phyloP scores from a whole-genome alignment of 2,888 invertebrate genomes.

The Spisula subtruncata region DNA sequence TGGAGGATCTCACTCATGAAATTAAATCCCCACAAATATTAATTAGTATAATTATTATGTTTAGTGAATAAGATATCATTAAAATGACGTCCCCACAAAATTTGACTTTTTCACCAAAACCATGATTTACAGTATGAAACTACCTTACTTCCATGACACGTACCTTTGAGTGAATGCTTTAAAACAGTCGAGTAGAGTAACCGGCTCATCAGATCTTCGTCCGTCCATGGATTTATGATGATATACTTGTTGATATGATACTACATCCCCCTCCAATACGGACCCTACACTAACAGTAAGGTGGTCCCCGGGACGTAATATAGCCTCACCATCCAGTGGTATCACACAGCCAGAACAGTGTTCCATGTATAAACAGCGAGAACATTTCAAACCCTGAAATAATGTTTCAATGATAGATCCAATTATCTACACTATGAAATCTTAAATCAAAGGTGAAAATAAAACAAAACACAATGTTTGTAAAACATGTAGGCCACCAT shows the following conservation, averaged over 20 bases:
- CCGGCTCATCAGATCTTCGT: conserved; percentile 89
- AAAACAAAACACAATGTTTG: no score
- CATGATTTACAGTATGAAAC: no score
- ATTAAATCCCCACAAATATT: no score
- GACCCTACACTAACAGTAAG: conserved; percentile 89
- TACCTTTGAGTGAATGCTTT: conserved; percentile 90
- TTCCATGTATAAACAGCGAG: conserved; percentile 89
- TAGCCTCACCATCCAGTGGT: conserved; percentile 86
- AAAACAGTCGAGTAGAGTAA: conserved; percentile 90
- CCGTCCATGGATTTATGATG: conserved; percentile 89
- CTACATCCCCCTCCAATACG: conserved; percentile 84
- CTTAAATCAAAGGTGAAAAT: no score
- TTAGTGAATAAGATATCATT: no score
- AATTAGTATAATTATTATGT: no score
- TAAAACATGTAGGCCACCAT: no score
- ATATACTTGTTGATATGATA: conserved; percentile 80
- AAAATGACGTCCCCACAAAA: no score
- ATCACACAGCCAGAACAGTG: conserved; percentile 90
- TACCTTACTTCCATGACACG: neutral
- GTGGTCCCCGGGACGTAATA: conserved; percentile 89
- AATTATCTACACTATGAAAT: no score
- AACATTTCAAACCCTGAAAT: conserved; percentile 90
- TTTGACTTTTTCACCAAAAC: no score
- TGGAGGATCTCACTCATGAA: no score
- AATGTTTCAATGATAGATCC: neutral